These are phyloP conservation scores for Limnephilus rhombicus DNA, from an alignment of 2,888 invertebrate species.

Conservation along the genomic window DNA sequence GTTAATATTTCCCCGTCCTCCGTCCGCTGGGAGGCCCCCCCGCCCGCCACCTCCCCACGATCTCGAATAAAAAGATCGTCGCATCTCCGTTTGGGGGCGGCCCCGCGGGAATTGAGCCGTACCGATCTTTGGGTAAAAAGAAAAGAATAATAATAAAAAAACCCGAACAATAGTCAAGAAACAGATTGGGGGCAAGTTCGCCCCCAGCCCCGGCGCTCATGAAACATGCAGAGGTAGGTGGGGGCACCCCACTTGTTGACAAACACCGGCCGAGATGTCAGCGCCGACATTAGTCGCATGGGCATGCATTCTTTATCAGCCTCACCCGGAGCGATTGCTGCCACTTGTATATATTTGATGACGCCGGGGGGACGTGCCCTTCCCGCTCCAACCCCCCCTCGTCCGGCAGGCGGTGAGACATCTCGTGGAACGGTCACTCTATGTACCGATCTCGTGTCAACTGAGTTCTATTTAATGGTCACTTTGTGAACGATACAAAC, in stretches of 20 bases:
- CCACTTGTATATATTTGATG: constrained; percentile 63
- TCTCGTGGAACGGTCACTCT: constrained; percentile 13
- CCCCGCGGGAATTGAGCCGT: constrained; percentile 15
- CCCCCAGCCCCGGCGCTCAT: constrained; percentile 55
- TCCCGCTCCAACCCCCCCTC: background rate
- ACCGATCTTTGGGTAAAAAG: constrained; percentile 27
- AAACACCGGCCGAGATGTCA: constrained; percentile 63
- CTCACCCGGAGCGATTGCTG: constrained; percentile 50
- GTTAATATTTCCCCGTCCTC: background rate
- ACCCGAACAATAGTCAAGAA: constrained; percentile 52
- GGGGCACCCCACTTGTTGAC: constrained; percentile 62
- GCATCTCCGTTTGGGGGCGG: constrained; percentile 24
- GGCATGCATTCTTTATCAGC: constrained; percentile 65
- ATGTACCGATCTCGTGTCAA: constrained; percentile 25
- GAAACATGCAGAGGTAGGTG: constrained; percentile 57
- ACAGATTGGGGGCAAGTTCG: constrained; percentile 53
- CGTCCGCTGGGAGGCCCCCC: background rate
- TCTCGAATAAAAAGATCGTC: constrained; percentile 37
- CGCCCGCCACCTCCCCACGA: background rate
- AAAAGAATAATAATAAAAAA: constrained; percentile 53
- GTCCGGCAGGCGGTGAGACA: constrained; percentile 29
- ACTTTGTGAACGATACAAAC: constrained; percentile 2
- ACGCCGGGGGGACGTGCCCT: constrained; percentile 54
- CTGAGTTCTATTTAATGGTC: constrained; percentile 11
- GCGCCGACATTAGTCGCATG: constrained; percentile 64